Base-by-base conservation (phyloP, 1,140 invertebrate species). In the Pseudomyrmex sp. region DNA sequence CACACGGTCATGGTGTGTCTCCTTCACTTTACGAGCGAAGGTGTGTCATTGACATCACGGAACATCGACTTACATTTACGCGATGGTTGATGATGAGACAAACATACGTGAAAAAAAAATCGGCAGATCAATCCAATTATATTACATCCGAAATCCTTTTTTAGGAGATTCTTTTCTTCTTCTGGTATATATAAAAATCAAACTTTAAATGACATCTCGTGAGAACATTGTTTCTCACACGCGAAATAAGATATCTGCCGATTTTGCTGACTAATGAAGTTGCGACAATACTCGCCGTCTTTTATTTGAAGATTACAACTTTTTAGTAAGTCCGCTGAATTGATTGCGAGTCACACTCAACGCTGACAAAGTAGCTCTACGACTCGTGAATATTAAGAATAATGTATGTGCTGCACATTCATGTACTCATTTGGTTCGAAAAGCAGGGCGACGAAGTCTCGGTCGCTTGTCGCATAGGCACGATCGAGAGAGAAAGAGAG, bases 381-480 rank as follows among this genome's bases (percentile, higher is more conserved):
- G 35, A 15, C 20, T 59, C 65, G 35, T n/a, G 54, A 26, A 58
- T 26, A 8, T 70, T 35, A 9, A 48, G 7, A 18, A 35, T 35
- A 52, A 52, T 52, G 13, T 52, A 12, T 18, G 50, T 58, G 58
- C 76, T 10, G 35, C 50, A 18, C 63, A 12, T 70, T 72, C 76
- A 70, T 59, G 15, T 80, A 72, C 20, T 80, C 66, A 80, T 80
- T 80, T 79, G 76, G 76, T 70, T 79, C 76, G 35, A 35, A 35
- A 48, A 50, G 18, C 35, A 13, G 62, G 12, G 13, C 20, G 46
- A 70, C 63, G 35, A 70, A 70, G 48, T 59, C 15, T 8, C 52
- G 44, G 52, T 13, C 52, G 63, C 15, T 48, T 10, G 9, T 77
- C 20, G 12, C 5, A 35, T 35, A 66, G 15, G 48, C 48, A 66